Evolutionary conservation across 2,113 vertebrate species (phyloP).

Genomic region (Meriones unguiculatus): DNA sequence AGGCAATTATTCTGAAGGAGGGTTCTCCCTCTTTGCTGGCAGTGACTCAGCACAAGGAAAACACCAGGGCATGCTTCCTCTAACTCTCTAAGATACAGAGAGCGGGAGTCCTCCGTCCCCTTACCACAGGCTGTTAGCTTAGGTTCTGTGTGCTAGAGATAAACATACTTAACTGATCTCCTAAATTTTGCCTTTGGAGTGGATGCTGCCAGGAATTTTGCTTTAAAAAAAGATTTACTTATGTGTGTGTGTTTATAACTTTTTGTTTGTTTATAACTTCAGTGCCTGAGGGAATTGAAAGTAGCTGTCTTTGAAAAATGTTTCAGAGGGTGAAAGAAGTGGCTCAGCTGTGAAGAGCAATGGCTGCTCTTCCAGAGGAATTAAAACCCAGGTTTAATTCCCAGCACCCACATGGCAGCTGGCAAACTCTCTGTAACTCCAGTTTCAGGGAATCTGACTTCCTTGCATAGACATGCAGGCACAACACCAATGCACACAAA

Average conservation of each 20-base stretch:
- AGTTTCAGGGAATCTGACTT: too few relatives aligned
- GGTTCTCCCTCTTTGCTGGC: constrained; percentile 21
- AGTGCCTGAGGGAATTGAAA: not conserved
- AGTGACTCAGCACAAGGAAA: constrained; percentile 35
- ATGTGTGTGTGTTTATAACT: not conserved
- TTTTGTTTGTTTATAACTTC: not conserved
- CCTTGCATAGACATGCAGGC: too few relatives aligned
- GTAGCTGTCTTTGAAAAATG: not conserved
- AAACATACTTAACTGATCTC: not conserved
- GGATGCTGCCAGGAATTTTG: not conserved
- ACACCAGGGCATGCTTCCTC: not conserved
- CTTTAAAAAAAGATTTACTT: not conserved
- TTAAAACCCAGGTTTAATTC: too few relatives aligned
- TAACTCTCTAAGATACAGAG: constrained; percentile 34
- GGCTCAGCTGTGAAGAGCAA: too few relatives aligned
- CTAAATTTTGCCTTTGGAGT: not conserved
- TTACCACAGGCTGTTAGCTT: constrained; percentile 26
- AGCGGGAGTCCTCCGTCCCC: not conserved
- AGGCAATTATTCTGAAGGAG: not conserved
- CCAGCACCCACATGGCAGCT: too few relatives aligned
- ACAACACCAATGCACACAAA: too few relatives aligned
- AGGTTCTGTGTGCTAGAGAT: constrained; percentile 11
- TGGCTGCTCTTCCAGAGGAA: too few relatives aligned
- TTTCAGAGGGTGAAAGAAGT: not conserved
- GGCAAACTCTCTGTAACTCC: too few relatives aligned